These are phyloP conservation scores for Sylvilagus floridanus DNA, from an alignment of 2,797 vertebrate genomes.

Conservation along the genomic window DNA sequence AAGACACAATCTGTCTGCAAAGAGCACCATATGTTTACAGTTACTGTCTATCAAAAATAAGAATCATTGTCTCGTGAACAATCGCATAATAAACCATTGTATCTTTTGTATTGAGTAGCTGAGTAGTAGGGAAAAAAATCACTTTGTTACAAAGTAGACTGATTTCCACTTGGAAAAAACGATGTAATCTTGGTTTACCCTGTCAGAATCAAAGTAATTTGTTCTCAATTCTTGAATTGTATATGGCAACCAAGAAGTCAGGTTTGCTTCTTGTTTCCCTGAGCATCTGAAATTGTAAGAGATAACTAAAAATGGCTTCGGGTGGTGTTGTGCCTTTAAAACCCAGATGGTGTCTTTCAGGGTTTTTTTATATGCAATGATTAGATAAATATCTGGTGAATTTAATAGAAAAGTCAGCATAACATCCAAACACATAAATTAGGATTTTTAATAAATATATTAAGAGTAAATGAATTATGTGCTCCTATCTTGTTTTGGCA, in stretches of 20 bases:
- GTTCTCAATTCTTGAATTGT: background rate
- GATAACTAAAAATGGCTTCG: background rate
- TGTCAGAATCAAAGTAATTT: constrained; percentile 42
- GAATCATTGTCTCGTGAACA: constrained; percentile 23
- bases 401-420: constrained; percentile 44
- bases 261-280: constrained; percentile 14
- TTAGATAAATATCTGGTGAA: constrained; percentile 24
- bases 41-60: constrained; percentile 21
- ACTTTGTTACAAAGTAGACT: constrained; percentile 15
- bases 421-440: constrained; percentile 40
- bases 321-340: background rate
- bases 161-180: constrained; percentile 32
- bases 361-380: background rate
- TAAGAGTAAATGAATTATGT: constrained; percentile 43
- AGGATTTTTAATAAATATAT: constrained; percentile 18
- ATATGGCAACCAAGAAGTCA: constrained; percentile 13
- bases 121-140: constrained; percentile 49
- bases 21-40: constrained; percentile 36
- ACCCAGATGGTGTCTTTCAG: background rate
- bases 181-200: background rate
- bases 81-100: constrained; percentile 40
- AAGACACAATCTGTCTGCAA: background rate
- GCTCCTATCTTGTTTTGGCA: constrained; percentile 45
- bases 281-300: constrained; percentile 43
- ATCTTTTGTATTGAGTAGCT: background rate